A percentile compares a stretch with the other conserved stretches of the same genome.
phyloP scores from a whole-genome alignment of 2,797 vertebrate species.

The Euphonia xanthogaster region DNA sequence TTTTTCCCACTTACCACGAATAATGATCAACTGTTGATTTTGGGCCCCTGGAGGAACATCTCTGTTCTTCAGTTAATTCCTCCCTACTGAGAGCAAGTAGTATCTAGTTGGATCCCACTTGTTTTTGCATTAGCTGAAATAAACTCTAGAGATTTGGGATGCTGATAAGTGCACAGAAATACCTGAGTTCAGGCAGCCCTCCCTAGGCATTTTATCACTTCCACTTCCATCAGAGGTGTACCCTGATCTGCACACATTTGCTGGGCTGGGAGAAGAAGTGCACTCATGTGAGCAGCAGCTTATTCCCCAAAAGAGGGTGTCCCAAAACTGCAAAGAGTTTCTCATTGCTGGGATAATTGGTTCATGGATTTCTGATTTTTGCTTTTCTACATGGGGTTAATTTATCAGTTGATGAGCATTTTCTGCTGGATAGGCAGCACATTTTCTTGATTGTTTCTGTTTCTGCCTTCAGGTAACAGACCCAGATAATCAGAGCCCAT shows the following conservation, averaged over 20 bases:
- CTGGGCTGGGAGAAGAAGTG: not conserved
- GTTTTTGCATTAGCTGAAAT: not conserved
- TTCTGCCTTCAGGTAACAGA: not conserved
- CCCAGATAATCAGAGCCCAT: not conserved
- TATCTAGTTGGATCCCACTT: not conserved
- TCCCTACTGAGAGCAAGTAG: not conserved
- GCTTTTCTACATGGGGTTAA: not conserved
- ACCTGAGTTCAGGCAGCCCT: not conserved
- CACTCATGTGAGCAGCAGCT: not conserved
- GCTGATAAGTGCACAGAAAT: not conserved
- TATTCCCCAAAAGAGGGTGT: not conserved
- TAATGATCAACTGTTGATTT: not conserved
- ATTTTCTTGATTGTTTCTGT: not conserved
- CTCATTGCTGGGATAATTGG: not conserved
- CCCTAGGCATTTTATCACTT: not conserved
- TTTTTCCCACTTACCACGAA: not conserved
- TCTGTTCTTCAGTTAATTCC: not conserved
- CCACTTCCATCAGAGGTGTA: not conserved
- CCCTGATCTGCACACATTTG: not conserved
- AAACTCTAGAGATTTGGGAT: not conserved
- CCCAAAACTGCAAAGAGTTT: not conserved
- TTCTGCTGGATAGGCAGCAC: not conserved
- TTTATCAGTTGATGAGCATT: not conserved
- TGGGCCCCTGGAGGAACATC: not conserved
- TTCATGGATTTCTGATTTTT: not conserved